A percentile compares a stretch with the other conserved stretches of the same genome.
Conservation (phyloP, 1,140 invertebrate species). For the Sesamia nonagrioides region DNA sequence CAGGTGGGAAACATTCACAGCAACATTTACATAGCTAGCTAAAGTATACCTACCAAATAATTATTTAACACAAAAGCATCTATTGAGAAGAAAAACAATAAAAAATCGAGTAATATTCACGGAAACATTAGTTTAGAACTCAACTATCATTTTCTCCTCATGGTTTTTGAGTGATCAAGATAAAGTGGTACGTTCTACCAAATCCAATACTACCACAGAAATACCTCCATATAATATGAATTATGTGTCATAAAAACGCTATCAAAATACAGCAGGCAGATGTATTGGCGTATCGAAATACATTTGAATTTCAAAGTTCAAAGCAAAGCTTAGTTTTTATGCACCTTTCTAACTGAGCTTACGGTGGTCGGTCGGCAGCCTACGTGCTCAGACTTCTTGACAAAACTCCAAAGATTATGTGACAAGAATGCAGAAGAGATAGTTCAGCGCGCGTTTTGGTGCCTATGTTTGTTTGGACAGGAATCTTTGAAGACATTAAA, state of each 20-base stretch:
- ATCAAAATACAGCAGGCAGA: slow-evolving; percentile 60
- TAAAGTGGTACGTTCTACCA: too few species aligned
- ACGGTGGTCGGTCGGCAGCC: slow-evolving; percentile 74
- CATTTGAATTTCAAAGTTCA: slow-evolving; percentile 83
- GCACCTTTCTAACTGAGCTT: slow-evolving; percentile 83
- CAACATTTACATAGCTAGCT: too few species aligned
- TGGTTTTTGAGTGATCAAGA: too few species aligned
- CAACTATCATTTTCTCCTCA: too few species aligned
- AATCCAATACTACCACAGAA: too few species aligned
- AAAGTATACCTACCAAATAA: too few species aligned
- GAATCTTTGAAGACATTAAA: too few species aligned
- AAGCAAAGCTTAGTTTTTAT: slow-evolving; percentile 82
- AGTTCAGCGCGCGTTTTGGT: background rate
- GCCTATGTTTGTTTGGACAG: background rate
- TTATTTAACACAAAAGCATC: too few species aligned
- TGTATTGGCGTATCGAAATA: slow-evolving; percentile 74
- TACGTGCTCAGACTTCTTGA: slow-evolving; percentile 76
- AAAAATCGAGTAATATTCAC: too few species aligned
- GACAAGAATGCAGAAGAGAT: background rate
- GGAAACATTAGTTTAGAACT: too few species aligned
- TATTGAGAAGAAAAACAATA: too few species aligned
- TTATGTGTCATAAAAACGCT: slow-evolving; percentile 35
- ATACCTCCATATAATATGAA: background rate
- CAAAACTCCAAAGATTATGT: slow-evolving; percentile 62
- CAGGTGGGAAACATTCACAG: background rate